These are phyloP conservation scores for Drosophila ananassae DNA, from an alignment of 1,140 invertebrate genomes.

Conservation along the genomic window DNA sequence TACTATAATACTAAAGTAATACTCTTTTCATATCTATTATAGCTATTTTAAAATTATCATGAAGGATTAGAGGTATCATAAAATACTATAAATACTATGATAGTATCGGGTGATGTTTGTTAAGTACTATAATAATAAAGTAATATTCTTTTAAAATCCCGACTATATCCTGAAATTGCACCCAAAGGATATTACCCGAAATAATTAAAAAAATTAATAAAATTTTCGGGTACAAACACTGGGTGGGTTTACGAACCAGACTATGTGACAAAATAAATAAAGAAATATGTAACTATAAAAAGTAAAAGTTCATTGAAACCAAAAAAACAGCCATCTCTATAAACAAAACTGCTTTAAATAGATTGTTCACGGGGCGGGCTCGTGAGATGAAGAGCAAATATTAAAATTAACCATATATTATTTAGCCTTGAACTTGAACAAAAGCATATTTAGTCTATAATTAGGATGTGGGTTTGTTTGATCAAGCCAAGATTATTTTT, in stretches of 20 bases:
- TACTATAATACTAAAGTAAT: too few species aligned
- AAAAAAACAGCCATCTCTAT: neutral
- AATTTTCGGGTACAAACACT: too few species aligned
- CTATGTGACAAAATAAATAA: neutral
- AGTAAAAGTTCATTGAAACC: neutral
- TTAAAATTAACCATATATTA: neutral
- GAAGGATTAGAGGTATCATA: too few species aligned
- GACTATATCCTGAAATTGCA: too few species aligned
- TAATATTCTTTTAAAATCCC: too few species aligned
- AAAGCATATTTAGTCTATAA: neutral
- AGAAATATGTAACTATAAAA: neutral
- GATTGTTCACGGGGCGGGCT: neutral
- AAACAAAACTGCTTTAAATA: constrained; percentile 8
- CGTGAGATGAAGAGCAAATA: constrained; percentile 1
- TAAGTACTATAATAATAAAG: too few species aligned
- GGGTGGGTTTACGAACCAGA: neutral
- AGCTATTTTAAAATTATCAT: too few species aligned
- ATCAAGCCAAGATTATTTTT: constrained; percentile 1
- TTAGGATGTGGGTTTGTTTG: constrained; percentile 8
- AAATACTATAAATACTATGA: too few species aligned
- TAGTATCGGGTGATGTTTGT: too few species aligned
- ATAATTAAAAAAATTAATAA: too few species aligned
- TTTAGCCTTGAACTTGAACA: constrained; percentile 2
- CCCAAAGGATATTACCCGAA: too few species aligned
- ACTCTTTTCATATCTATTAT: too few species aligned